Percentiles rank a stretch among this genome's conserved stretches.
These are phyloP conservation scores for Spinus olivaceus DNA, from an alignment of 2,797 vertebrate species.

Conservation along the genomic window DNA sequence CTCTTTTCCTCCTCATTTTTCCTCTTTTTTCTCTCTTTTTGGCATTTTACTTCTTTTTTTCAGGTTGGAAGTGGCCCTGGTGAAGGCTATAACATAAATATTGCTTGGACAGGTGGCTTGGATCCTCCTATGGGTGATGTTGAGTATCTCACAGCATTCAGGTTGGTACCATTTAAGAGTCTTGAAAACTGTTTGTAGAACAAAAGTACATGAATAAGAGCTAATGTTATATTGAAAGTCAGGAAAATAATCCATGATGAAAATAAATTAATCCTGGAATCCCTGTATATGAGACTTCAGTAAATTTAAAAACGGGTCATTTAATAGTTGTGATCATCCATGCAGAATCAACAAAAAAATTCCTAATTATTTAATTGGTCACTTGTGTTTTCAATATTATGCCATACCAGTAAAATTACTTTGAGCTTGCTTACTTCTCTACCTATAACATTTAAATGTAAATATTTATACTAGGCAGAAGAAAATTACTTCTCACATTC, in stretches of 20 bases:
- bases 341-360: not conserved
- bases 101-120: slow-evolving; percentile 85
- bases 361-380: not conserved
- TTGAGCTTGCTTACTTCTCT: not conserved
- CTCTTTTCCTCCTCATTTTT: not conserved
- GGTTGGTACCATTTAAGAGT: slow-evolving; percentile 66
- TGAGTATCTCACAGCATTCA: slow-evolving; percentile 80
- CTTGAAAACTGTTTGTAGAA: slow-evolving; percentile 1
- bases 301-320: not conserved
- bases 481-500: not conserved
- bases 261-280: not conserved
- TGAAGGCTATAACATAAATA: slow-evolving; percentile 78
- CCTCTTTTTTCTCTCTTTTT: slow-evolving; percentile 10
- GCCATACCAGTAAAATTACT: not conserved
- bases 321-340: not conserved
- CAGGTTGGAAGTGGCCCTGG: slow-evolving; percentile 75
- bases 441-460: not conserved
- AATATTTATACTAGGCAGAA: not conserved
- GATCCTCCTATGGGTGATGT: slow-evolving; percentile 76
- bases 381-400: not conserved
- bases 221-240: not conserved
- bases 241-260: not conserved
- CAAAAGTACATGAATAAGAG: not conserved
- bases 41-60: slow-evolving; percentile 57
- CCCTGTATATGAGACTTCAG: not conserved